phyloP scores from a whole-genome alignment of 2,113 vertebrate genomes.

The Falcunculus frontatus region DNA sequence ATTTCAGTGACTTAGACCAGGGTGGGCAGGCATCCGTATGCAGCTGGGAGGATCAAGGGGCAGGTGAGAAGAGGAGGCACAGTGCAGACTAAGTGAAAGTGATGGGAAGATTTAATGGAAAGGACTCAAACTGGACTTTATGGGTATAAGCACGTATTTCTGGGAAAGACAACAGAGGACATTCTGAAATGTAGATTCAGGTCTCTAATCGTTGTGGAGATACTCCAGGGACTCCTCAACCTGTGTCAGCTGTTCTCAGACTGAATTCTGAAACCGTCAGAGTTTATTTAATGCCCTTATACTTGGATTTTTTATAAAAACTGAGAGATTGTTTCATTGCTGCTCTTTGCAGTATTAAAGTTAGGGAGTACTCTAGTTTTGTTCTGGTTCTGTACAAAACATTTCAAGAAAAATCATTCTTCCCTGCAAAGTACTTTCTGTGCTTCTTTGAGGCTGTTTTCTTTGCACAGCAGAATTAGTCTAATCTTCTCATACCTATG shows the following conservation, averaged over 20 bases:
- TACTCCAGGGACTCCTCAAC: neutral
- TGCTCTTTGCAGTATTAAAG: neutral
- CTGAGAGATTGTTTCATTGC: neutral
- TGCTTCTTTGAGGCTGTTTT: slow-evolving; percentile 22
- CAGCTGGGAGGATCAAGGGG: neutral
- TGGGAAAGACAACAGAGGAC: neutral
- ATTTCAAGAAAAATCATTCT: slow-evolving; percentile 20
- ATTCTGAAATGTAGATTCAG: neutral
- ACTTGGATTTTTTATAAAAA: neutral
- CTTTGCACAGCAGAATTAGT: slow-evolving; percentile 54
- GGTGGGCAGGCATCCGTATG: neutral
- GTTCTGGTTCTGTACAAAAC: neutral
- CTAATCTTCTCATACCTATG: slow-evolving; percentile 72
- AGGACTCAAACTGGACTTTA: neutral
- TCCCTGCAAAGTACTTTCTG: slow-evolving; percentile 1
- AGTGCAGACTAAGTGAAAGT: neutral
- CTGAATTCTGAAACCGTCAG: neutral
- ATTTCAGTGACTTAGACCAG: neutral
- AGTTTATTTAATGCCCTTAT: neutral
- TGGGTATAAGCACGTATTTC: neutral
- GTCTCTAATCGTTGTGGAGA: neutral
- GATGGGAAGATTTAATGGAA: neutral
- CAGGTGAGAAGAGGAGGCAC: neutral
- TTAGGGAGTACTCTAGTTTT: neutral
- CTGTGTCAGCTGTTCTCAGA: neutral